These are phyloP conservation scores for Hoplias malabaricus DNA, from an alignment of 2,113 vertebrate species.

Conservation along the genomic window DNA sequence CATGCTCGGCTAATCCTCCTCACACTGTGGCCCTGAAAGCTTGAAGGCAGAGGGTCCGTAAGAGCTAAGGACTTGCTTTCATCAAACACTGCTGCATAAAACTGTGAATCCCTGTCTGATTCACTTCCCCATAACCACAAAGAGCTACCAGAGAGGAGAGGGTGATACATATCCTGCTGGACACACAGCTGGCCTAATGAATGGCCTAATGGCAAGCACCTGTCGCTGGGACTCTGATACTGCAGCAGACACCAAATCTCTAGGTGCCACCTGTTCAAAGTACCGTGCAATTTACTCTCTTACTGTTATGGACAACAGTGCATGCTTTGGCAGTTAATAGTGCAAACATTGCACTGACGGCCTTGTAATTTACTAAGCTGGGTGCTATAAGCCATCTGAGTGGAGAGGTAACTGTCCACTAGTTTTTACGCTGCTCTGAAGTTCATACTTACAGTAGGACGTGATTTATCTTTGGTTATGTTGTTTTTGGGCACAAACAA, in stretches of 20 bases:
- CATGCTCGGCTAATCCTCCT: neutral
- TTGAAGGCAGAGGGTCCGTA: neutral
- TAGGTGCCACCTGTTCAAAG: neutral
- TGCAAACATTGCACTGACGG: neutral
- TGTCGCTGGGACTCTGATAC: neutral
- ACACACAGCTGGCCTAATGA: neutral
- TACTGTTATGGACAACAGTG: neutral
- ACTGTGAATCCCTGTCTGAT: slow-evolving; percentile 5
- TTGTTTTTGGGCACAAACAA: no score
- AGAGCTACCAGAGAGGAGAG: slow-evolving; percentile 8
- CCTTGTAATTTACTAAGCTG: neutral
- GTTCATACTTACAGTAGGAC: no score
- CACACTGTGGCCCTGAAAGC: neutral
- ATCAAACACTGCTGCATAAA: slow-evolving; percentile 4
- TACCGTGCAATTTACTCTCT: neutral
- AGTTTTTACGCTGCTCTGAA: no score
- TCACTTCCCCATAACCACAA: slow-evolving; percentile 19
- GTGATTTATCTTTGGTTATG: no score
- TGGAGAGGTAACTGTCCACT: no score
- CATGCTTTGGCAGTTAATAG: neutral
- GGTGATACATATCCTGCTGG: neutral
- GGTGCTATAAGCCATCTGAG: neutral
- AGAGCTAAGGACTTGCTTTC: neutral
- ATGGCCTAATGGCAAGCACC: slow-evolving; percentile 5
- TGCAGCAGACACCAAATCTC: neutral